These are phyloP conservation scores for Argya squamiceps DNA, from an alignment of 2,797 vertebrate genomes.

Conservation along the genomic window DNA sequence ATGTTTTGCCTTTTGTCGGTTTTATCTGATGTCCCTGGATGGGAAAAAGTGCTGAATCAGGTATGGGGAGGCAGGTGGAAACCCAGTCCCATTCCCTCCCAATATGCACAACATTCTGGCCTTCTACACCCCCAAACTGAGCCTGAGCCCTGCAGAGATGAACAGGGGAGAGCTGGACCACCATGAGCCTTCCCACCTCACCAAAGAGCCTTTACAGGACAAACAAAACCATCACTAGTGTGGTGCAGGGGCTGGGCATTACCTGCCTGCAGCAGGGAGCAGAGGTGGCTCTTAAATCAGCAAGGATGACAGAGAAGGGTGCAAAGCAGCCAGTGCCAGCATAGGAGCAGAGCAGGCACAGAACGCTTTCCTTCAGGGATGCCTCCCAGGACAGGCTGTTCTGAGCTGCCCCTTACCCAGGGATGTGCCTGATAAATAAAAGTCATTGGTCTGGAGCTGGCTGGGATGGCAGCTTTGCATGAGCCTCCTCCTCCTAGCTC, in stretches of 20 bases:
- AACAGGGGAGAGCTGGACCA: background rate
- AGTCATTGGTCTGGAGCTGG: background rate
- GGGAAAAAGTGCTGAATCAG: background rate
- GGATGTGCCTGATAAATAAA: background rate
- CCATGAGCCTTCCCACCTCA: background rate
- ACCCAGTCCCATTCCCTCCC: background rate
- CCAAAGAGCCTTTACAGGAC: background rate
- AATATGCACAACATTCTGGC: background rate
- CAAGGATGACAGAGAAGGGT: rapidly evolving
- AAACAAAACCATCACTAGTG: background rate
- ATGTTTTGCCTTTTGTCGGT: background rate
- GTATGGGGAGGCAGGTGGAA: background rate
- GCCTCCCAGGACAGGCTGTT: background rate
- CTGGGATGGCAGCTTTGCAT: background rate
- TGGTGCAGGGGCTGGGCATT: background rate
- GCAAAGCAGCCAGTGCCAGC: rapidly evolving
- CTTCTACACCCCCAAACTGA: background rate
- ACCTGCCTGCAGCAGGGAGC: background rate
- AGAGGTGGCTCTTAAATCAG: background rate
- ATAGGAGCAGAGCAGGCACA: background rate
- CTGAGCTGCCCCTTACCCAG: background rate
- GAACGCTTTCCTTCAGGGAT: background rate
- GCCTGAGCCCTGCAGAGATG: background rate
- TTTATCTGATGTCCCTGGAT: background rate
- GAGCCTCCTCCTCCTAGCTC: background rate